Conservation (phyloP, 2,888 invertebrate genomes). For the Callinectes sapidus region DNA sequence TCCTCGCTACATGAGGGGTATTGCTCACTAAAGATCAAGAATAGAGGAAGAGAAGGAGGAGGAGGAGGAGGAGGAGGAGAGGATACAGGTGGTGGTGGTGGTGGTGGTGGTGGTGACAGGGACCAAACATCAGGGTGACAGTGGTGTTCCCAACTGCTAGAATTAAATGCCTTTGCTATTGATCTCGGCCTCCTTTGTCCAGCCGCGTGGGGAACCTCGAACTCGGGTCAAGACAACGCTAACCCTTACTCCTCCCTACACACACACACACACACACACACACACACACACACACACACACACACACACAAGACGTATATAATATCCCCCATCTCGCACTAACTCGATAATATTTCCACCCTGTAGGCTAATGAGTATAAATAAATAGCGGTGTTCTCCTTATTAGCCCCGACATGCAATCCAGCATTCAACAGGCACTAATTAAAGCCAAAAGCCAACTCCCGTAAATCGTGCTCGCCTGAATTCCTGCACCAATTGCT, state of each 20-base stretch:
- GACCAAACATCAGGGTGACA: constrained; percentile 32
- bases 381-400: constrained; percentile 52
- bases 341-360: constrained; percentile 44
- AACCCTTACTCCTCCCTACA: neutral
- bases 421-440: constrained; percentile 68
- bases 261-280: constrained; percentile 11
- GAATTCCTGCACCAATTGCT: constrained; percentile 65
- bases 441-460: constrained; percentile 65
- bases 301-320: neutral
- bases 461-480: constrained; percentile 59
- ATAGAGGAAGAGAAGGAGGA: neutral
- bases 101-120: constrained; percentile 24
- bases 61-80: neutral
- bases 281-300: constrained; percentile 15
- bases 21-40: neutral
- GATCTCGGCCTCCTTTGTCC: constrained; percentile 34
- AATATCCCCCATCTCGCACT: constrained; percentile 4
- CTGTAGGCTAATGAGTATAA: constrained; percentile 42
- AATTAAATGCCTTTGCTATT: constrained; percentile 37
- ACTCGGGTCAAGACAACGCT: constrained; percentile 8
- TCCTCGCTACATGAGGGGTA: neutral
- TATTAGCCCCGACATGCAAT: constrained; percentile 60
- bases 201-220: constrained; percentile 26
- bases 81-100: neutral
- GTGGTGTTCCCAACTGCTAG: constrained; percentile 34